phyloP scores from a whole-genome alignment of 2,797 vertebrate species.

The Lepilemur septentrionalis region DNA sequence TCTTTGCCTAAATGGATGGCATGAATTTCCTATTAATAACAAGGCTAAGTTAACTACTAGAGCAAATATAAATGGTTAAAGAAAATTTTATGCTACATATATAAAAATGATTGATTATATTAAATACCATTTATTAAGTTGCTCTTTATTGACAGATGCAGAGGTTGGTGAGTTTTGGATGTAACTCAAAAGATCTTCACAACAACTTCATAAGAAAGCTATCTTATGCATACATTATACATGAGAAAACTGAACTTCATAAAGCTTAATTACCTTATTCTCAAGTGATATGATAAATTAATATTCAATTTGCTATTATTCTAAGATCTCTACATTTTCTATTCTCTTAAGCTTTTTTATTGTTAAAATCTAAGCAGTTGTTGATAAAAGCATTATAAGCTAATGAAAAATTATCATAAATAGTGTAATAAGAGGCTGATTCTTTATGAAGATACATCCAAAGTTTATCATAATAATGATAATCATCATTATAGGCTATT shows the following conservation, averaged over 20 bases:
- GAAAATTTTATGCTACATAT: not conserved
- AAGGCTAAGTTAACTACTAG: not conserved
- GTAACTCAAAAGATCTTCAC: not conserved
- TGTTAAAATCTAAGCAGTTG: not conserved
- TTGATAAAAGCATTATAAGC: not conserved
- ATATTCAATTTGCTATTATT: not conserved
- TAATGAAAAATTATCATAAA: not conserved
- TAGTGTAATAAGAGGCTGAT: not conserved
- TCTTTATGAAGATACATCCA: not conserved
- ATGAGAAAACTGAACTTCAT: not conserved
- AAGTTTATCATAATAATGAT: not conserved
- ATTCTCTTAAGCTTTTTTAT: not conserved
- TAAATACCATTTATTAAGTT: not conserved
- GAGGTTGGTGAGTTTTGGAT: not conserved
- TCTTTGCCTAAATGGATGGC: not conserved
- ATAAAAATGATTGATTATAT: not conserved
- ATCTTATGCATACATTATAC: not conserved
- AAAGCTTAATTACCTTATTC: not conserved
- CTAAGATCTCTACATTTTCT: not conserved
- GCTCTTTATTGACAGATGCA: not conserved
- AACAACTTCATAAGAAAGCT: not conserved
- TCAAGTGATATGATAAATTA: not conserved
- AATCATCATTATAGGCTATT: not conserved
- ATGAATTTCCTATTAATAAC: not conserved
- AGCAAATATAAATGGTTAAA: not conserved